phyloP scores from a whole-genome alignment of 2,113 vertebrate genomes.

The Nanorana parkeri region DNA sequence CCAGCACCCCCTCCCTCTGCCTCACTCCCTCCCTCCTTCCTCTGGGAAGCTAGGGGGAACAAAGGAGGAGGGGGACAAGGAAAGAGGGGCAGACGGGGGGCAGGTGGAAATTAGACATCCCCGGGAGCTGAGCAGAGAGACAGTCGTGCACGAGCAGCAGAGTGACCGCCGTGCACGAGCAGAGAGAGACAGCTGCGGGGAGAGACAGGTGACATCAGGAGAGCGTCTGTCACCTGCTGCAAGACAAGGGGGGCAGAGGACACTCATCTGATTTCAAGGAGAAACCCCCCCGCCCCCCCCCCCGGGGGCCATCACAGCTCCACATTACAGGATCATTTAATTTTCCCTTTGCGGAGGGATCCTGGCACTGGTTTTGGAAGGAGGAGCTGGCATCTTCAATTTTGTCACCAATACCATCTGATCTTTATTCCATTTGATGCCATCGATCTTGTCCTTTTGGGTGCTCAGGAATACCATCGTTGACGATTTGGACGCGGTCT shows the following conservation, averaged over 20 bases:
- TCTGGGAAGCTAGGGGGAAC: conserved; percentile 22
- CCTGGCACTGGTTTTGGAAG: conserved; percentile 8
- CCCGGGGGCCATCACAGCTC: neutral
- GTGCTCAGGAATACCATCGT: neutral
- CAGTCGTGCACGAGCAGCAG: conserved; percentile 9
- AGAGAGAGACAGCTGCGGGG: conserved; percentile 20
- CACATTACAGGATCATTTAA: conserved; percentile 8
- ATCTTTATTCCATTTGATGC: too few relatives aligned
- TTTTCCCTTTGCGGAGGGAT: neutral
- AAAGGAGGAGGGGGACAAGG: conserved; percentile 7
- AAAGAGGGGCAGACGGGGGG: conserved; percentile 26
- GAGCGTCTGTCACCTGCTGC: conserved; percentile 27
- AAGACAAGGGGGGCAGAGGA: conserved; percentile 16
- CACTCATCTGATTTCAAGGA: conserved; percentile 2
- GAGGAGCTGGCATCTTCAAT: neutral
- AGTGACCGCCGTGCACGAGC: too few relatives aligned
- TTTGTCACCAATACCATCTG: too few relatives aligned
- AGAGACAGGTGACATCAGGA: conserved; percentile 35
- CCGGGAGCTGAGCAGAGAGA: conserved; percentile 1
- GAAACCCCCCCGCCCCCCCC: neutral
- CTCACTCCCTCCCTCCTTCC: conserved; percentile 13
- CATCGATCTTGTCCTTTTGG: neutral
- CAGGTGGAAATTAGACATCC: conserved; percentile 21
- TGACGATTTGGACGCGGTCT: too few relatives aligned
- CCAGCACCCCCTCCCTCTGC: conserved; percentile 8